phyloP scores from a whole-genome alignment of 2,113 vertebrate species.

The Corapipo altera region DNA sequence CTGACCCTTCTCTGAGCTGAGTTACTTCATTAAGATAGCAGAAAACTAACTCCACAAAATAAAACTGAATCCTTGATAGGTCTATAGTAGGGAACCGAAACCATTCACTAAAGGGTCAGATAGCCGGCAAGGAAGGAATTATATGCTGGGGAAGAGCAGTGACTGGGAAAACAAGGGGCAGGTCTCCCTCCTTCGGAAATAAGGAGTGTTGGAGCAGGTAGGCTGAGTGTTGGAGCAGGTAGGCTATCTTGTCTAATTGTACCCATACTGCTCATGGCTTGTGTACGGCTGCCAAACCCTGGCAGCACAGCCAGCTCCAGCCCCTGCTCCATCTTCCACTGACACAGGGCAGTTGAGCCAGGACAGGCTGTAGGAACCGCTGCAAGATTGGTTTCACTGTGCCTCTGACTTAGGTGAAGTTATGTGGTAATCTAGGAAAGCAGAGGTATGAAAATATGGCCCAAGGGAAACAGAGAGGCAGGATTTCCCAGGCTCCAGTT shows the following conservation, averaged over 20 bases:
- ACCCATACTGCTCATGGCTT: neutral
- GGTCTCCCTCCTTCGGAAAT: neutral
- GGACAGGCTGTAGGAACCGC: neutral
- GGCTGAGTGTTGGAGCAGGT: neutral
- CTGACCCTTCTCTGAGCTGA: neutral
- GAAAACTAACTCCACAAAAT: neutral
- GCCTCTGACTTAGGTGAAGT: neutral
- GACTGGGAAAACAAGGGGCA: neutral
- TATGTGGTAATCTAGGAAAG: neutral
- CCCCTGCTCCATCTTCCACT: neutral
- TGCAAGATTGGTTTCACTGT: neutral
- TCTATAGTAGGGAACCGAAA: neutral
- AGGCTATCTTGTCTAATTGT: neutral
- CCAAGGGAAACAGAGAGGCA: neutral
- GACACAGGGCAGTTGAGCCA: neutral
- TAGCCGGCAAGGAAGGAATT: neutral
- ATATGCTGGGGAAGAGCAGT: neutral
- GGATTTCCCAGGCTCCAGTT: neutral
- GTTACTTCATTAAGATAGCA: neutral
- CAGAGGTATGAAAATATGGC: neutral
- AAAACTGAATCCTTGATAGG: neutral
- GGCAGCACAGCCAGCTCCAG: accelerated
- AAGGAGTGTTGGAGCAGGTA: neutral
- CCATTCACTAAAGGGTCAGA: neutral
- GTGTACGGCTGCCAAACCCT: neutral